Percentiles rank a stretch among this genome's conserved stretches.
Conservation (phyloP, 1,140 invertebrate species). For the Augochlora pura region DNA sequence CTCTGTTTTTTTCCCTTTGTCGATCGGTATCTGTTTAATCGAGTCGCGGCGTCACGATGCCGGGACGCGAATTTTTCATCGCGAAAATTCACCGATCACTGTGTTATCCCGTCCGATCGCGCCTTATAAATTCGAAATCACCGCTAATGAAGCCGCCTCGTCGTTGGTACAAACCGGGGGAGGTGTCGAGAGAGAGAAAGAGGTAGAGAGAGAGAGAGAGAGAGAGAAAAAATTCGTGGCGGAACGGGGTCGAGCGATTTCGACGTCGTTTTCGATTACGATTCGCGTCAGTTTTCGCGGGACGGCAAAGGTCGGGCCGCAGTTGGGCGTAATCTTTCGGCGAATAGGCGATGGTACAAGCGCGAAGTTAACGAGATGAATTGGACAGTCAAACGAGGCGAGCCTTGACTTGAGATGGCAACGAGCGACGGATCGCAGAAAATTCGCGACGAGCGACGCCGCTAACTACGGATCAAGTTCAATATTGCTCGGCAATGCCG, state of each 20-base stretch:
- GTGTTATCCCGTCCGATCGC: constrained; percentile 21
- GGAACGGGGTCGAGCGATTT: not conserved
- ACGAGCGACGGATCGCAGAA: not conserved
- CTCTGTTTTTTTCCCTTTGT: too few species aligned
- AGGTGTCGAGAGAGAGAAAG: too few species aligned
- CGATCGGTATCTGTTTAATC: constrained; percentile 13
- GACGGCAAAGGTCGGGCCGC: constrained; percentile 27
- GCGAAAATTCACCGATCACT: constrained; percentile 5
- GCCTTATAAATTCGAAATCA: constrained; percentile 21
- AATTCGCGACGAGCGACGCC: not conserved
- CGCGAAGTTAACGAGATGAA: constrained; percentile 39
- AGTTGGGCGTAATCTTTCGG: constrained; percentile 29
- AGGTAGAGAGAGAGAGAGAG: not conserved
- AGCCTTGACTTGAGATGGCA: not conserved
- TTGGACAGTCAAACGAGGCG: constrained; percentile 40
- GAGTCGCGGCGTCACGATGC: constrained; percentile 15
- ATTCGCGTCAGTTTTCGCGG: constrained; percentile 21
- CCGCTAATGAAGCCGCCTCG: constrained; percentile 18
- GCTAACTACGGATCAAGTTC: not conserved
- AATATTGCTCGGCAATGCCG: not conserved
- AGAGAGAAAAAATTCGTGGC: not conserved
- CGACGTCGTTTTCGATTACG: not conserved
- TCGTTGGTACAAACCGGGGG: too few species aligned
- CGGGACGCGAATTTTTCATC: constrained; percentile 9
- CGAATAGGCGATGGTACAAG: not conserved